These are phyloP conservation scores for Archegozetes longisetosus DNA, from an alignment of 1,140 invertebrate species.

Conservation along the genomic window DNA sequence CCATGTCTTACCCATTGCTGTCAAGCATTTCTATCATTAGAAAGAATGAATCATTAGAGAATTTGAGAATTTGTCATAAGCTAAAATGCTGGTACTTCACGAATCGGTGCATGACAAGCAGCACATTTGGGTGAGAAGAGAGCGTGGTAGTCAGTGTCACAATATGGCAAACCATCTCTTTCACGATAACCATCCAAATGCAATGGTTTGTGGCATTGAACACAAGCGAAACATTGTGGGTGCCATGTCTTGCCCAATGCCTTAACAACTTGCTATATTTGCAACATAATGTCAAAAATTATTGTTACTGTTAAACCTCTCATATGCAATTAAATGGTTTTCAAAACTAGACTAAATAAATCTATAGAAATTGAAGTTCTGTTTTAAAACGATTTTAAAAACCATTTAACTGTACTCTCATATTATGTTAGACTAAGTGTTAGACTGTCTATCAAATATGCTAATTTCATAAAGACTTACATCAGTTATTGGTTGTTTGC, in stretches of 20 bases:
- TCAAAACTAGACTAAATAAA: too few species aligned
- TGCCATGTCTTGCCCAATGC: slow-evolving; percentile 98
- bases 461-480: slow-evolving; percentile 72
- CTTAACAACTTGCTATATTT: slow-evolving; percentile 53
- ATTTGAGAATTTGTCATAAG: slow-evolving; percentile 84
- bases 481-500: slow-evolving; percentile 94
- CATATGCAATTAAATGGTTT: slow-evolving; percentile 27
- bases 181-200: slow-evolving; percentile 27
- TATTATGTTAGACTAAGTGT: slow-evolving; percentile 88
- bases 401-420: too few species aligned
- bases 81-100: slow-evolving; percentile 80
- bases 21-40: slow-evolving; percentile 72
- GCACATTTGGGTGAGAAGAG: slow-evolving; percentile 93
- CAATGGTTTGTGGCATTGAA: slow-evolving; percentile 86
- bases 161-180: slow-evolving; percentile 77
- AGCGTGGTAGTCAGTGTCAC: slow-evolving; percentile 95
- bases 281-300: slow-evolving; percentile 1
- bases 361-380: too few species aligned
- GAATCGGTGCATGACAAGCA: slow-evolving; percentile 94
- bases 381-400: too few species aligned
- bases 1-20: slow-evolving; percentile 96
- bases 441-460: too few species aligned
- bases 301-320: not conserved
- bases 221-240: slow-evolving; percentile 95
- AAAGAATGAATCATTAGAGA: slow-evolving; percentile 53